phyloP scores from a whole-genome alignment of 2,113 vertebrate genomes.

The Cyphotilapia sp. region DNA sequence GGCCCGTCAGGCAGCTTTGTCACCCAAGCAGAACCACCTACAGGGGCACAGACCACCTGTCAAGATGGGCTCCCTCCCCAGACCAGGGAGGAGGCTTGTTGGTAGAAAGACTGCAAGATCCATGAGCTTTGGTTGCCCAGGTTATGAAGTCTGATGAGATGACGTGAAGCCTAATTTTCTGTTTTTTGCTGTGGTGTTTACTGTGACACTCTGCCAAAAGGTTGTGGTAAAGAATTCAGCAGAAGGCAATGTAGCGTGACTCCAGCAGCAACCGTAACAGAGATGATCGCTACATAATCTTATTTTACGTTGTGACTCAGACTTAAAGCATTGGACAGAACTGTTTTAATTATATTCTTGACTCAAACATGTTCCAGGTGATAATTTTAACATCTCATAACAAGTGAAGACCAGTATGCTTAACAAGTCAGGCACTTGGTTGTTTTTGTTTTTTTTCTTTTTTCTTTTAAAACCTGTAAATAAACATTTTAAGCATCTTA shows the following conservation, averaged over 20 bases:
- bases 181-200: background rate
- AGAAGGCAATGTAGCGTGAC: background rate
- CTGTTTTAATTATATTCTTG: background rate
- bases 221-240: background rate
- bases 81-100: constrained; percentile 67
- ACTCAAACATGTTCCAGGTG: background rate
- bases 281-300: background rate
- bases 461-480: constrained; percentile 59
- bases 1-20: constrained; percentile 74
- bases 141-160: constrained; percentile 5
- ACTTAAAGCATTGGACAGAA: background rate
- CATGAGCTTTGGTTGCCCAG: constrained; percentile 73
- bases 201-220: background rate
- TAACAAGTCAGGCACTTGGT: background rate
- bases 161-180: fast-evolving
- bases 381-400: background rate
- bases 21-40: constrained; percentile 43
- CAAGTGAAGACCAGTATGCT: background rate
- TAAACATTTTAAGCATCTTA: constrained; percentile 68
- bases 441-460: background rate
- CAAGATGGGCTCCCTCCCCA: constrained; percentile 38
- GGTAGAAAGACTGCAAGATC: constrained; percentile 77
- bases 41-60: constrained; percentile 12
- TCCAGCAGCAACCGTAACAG: background rate
- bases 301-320: background rate